Percentiles rank a stretch among this genome's conserved stretches.
phyloP scores from a whole-genome alignment of 1,140 invertebrate genomes.

The Papilio polytes region DNA sequence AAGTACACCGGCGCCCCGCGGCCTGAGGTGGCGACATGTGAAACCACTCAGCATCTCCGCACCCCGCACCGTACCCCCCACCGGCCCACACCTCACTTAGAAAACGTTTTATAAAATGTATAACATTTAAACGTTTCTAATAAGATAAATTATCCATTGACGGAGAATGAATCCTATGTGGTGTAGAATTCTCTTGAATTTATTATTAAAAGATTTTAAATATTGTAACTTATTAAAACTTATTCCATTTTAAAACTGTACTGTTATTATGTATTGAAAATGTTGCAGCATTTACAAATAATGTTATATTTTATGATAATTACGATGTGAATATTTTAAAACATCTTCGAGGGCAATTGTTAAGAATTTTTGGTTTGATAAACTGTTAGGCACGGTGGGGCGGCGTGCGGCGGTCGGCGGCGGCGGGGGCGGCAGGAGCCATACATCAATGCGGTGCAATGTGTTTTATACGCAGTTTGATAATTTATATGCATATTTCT shows the following conservation, averaged over 20 bases:
- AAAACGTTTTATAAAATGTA: slow-evolving; percentile 36
- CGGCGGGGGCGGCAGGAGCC: neutral
- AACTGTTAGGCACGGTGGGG: neutral
- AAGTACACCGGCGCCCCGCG: slow-evolving; percentile 34
- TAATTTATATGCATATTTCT: slow-evolving; percentile 61
- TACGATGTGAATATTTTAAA: neutral
- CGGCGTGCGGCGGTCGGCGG: neutral
- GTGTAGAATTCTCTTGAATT: neutral
- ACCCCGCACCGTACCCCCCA: neutral
- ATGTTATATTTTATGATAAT: neutral
- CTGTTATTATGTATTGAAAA: neutral
- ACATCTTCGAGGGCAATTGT: neutral
- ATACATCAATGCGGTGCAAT: slow-evolving; percentile 35
- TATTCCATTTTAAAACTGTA: no score
- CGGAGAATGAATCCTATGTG: neutral
- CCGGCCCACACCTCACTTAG: slow-evolving; percentile 5
- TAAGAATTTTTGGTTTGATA: slow-evolving; percentile 3
- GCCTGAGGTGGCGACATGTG: slow-evolving; percentile 42
- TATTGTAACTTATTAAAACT: neutral
- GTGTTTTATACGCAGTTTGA: slow-evolving; percentile 45
- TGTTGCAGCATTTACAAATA: no score
- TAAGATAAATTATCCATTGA: slow-evolving; percentile 24
- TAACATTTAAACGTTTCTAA: neutral
- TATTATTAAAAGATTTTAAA: neutral
- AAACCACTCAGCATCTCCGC: slow-evolving; percentile 41